Evolutionary conservation across 64 coral and sea anemone species (phyloP), one percentile per base, ranked within the genome.

Genomic region (Astreopora myriophthalma): DNA sequence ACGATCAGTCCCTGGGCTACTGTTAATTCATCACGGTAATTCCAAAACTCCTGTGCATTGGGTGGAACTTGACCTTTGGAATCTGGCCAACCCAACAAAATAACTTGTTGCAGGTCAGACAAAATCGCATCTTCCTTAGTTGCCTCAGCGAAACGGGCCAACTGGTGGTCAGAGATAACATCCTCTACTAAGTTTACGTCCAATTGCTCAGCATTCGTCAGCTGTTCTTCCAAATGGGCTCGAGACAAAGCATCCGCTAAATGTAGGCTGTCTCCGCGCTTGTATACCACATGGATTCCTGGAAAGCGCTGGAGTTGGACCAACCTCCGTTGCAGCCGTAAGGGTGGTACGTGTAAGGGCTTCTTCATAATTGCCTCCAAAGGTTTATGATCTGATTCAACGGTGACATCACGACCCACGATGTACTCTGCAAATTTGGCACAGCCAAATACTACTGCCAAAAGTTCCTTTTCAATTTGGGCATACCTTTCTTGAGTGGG

Each of bases 381-480:
- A 13, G 87, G 87, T 27, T 89, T 89, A 12, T 78, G 57, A 22
- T 79, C 34, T 0, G 58, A 35, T 63, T 69, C 74, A 0, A 89
- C 58, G 3, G 29, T 67, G 23, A 42, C 30, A 25, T 80, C 29
- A 6, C 58, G 75, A 20, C 51, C 88, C 17, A 67, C 88, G 44
- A 77, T 46, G 29, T 80, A 79, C 74, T 90, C 51, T 24, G 36
- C 58, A 64, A 89, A 89, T 66, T 89, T 89, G 22, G 72, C 32
- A 62, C 87, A 89, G 20, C 87, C 87, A 66, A 89, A 86, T 69
- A 69, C 77, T 12, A 87, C 49, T 16, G 80, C 80, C 7, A 85
- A 40, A 9, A 75, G 26, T 55, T 76, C 48, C 60, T 92, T 92
- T 35, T 86, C 90, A 1, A 92, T 92, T 85, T 92, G 67, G 13